phyloP scores from a whole-genome alignment of 2,797 vertebrate genomes.

The Clarias fuscus region DNA sequence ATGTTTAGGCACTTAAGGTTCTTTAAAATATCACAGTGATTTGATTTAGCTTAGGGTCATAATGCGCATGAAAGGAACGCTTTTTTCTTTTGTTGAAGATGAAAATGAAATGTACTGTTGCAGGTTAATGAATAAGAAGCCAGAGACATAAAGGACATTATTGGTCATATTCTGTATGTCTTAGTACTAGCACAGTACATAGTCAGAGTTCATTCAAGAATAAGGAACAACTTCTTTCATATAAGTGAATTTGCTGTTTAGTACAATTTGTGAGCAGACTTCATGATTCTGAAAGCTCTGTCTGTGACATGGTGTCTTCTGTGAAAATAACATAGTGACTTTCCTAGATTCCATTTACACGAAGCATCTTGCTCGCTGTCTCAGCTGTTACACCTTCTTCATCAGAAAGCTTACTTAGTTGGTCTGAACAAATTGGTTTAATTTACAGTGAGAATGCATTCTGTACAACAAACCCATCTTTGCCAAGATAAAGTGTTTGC shows the following conservation, averaged over 20 bases:
- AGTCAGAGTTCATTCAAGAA: not conserved
- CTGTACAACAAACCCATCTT: slow-evolving; percentile 59
- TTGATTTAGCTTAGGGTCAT: slow-evolving; percentile 1
- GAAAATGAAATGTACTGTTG: not conserved
- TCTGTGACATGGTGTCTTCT: not conserved
- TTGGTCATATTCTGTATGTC: not conserved
- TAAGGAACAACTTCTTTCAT: not conserved
- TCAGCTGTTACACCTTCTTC: not conserved
- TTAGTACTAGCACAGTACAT: no score
- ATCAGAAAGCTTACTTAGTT: not conserved
- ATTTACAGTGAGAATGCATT: slow-evolving; percentile 44
- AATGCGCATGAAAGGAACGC: not conserved
- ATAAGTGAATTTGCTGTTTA: not conserved
- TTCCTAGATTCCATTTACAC: not conserved
- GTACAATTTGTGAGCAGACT: not conserved
- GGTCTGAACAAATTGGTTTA: slow-evolving; percentile 16
- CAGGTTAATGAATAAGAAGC: not conserved
- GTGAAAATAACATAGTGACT: not conserved
- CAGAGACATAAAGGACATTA: not conserved
- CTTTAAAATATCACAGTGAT: not conserved
- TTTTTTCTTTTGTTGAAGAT: slow-evolving; percentile 8
- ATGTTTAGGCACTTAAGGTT: no score
- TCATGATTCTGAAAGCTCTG: slow-evolving; percentile 7
- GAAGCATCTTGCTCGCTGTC: not conserved
- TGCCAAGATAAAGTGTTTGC: slow-evolving; percentile 59